Evolutionary conservation across 1,140 invertebrate species (phyloP), one percentile per base, ranked within the genome.

Genomic region (Diuraphis noxia): DNA sequence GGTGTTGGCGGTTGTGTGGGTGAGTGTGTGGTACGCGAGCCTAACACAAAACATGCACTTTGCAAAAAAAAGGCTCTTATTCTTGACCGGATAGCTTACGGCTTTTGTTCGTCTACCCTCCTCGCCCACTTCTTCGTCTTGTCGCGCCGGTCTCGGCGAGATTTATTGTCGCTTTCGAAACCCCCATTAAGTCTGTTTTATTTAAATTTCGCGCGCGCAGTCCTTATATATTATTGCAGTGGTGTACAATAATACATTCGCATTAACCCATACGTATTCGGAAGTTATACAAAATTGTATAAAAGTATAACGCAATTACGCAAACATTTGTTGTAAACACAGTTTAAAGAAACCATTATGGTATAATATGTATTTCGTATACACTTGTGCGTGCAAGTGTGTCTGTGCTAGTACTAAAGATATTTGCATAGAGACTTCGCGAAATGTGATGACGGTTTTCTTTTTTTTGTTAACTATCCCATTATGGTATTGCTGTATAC

Each of bases 31-130:
- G 79, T 84, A 41, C 13, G n/a, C 81, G 38, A 40, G 87, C 25
- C 25, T 63, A 88, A 88, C n/a, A 72, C 56, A 88, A 63, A 86
- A 52, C 85, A 38, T 46, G 85, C 85, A 36, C 43, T 86, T 52
- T 52, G 34, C 34, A 43, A 77, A 90, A 77, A n/a, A 88, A 72
- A 56, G 52, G 30, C 87, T 88, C 82, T 85, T 85, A 85, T 85
- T 88, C 87, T 88, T 88, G 87, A 88, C 87, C 87, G 82, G 82
- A 88, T 40, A 88, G 87, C 87, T 88, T 72, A 77, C 38, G 87
- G 87, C 49, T 63, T 63, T 88, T 77, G 87, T 88, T 63, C 25
- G 36, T 56, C 36, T 72, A 72, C 56, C 30, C 56, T 72, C 56
- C 30, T 6, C 4, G 4, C 0, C 13, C n/a, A 72, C 13, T n/a